Base-by-base conservation (phyloP, 2,797 vertebrate genomes). In the Luscinia megarhynchos region DNA sequence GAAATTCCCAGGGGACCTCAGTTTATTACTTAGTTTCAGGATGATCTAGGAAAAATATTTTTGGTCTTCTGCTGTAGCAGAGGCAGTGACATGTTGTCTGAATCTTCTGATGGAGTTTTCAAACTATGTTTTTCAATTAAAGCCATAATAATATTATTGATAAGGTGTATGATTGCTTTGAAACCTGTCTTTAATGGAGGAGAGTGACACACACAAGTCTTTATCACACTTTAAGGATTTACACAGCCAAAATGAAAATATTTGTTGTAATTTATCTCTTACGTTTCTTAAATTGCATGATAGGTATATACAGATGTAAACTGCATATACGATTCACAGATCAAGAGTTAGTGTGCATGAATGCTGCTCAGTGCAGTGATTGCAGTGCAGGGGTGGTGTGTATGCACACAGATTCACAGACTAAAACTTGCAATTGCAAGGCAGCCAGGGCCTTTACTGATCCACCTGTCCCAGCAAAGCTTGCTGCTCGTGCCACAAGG, bases 401-500 rank as follows among this genome's bases (percentile, higher is more conserved):
- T 34, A 2, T 15, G 15, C 8, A 23, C 59, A 27, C 15, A 38
- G 2, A 6, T 2, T 5, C 6, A 9, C 3, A 0, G 9, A 32
- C 19, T 59, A 10, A 20, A 57, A 57, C 6, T 38, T 62, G 59
- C 30, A 46, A 1, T 32, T 72, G 26, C 23, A 40, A n/a, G 36
- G 43, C 26, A 43, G 14, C 14, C 45, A 18, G 27, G 24, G 22
- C 36, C 20, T 73, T 0, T 48, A 6, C 26, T 84, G 41, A 45
- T 41, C 63, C 23, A 13, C 17, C 45, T 22, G 50, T 17, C 34
- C 36, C 16, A 34, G 40, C 29, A 72, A 45, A 45, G 51, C 51
- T 45, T 79, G 18, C 38, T 54, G 16, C 20, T 54, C 0, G 0
- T 68, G 38, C 61, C 11, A 1, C 1, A 2, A 22, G 64, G 64